phyloP scores from a whole-genome alignment of 1,140 invertebrate genomes.

The Heliconius melpomene region DNA sequence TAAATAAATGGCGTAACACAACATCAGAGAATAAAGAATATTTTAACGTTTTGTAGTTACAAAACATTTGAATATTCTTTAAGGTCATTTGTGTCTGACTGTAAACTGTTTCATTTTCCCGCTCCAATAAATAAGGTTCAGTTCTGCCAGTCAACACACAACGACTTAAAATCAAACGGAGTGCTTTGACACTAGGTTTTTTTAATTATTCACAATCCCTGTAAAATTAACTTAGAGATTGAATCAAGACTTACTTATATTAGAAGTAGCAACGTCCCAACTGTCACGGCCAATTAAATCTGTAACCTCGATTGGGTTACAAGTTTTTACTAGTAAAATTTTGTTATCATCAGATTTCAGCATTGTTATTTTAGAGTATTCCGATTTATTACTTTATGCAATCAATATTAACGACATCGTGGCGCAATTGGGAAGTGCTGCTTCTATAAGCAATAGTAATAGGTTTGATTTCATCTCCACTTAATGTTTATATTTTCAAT shows the following conservation, averaged over 20 bases:
- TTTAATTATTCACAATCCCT: no score
- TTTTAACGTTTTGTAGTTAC: no score
- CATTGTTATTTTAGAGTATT: slow-evolving; percentile 4
- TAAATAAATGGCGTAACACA: no score
- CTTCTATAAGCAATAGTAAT: not conserved
- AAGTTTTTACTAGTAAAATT: not conserved
- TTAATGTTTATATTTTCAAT: not conserved
- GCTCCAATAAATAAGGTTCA: no score
- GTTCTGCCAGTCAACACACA: no score
- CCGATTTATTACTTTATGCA: slow-evolving; percentile 9
- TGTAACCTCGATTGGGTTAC: not conserved
- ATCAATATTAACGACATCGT: not conserved
- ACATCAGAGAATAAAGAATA: no score
- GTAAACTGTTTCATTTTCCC: no score
- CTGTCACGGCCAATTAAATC: not conserved
- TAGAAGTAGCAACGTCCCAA: not conserved
- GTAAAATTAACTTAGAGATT: not conserved
- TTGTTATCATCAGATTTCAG: not conserved
- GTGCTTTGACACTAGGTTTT: no score
- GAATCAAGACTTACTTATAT: not conserved
- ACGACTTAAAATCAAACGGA: no score
- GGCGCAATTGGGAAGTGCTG: not conserved
- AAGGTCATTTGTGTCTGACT: no score
- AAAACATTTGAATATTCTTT: no score
- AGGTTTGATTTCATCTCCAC: not conserved